Conservation (phyloP, 2,113 vertebrate species). For the Ameiurus melas region DNA sequence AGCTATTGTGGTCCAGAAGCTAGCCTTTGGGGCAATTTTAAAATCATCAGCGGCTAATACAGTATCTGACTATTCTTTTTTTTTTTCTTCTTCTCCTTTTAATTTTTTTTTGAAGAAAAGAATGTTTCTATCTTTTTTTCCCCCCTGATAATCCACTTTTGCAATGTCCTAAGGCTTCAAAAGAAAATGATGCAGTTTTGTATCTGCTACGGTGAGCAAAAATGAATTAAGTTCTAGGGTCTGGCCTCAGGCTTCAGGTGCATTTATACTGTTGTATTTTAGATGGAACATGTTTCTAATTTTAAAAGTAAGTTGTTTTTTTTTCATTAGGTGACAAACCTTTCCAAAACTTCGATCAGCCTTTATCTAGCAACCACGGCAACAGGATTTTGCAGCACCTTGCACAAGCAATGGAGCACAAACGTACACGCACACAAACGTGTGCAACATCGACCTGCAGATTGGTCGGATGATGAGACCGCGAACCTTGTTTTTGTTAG, state of each 20-base stretch:
- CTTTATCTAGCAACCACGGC: neutral
- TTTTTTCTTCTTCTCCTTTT: too few relatives aligned
- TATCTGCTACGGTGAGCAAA: conserved; percentile 15
- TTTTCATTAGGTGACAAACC: neutral
- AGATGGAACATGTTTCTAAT: conserved; percentile 7
- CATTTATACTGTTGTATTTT: neutral
- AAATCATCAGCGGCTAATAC: neutral
- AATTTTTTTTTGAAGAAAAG: neutral
- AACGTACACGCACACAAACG: neutral
- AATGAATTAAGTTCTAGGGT: neutral
- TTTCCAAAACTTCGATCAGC: neutral
- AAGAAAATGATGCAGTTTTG: neutral
- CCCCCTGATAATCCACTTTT: neutral
- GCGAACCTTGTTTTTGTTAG: neutral
- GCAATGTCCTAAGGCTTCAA: neutral
- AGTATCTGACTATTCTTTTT: neutral
- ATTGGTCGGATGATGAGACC: neutral
- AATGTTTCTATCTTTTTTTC: neutral
- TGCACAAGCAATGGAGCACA: neutral
- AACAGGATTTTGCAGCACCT: neutral
- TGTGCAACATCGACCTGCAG: neutral
- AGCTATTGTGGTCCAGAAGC: neutral
- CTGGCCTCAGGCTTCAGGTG: neutral
- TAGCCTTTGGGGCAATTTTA: neutral
- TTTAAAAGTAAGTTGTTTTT: neutral